Percentiles rank a stretch among this genome's conserved stretches.
These are phyloP conservation scores for Scaptomyza montana DNA, from an alignment of 1,140 invertebrate genomes.

Conservation along the genomic window DNA sequence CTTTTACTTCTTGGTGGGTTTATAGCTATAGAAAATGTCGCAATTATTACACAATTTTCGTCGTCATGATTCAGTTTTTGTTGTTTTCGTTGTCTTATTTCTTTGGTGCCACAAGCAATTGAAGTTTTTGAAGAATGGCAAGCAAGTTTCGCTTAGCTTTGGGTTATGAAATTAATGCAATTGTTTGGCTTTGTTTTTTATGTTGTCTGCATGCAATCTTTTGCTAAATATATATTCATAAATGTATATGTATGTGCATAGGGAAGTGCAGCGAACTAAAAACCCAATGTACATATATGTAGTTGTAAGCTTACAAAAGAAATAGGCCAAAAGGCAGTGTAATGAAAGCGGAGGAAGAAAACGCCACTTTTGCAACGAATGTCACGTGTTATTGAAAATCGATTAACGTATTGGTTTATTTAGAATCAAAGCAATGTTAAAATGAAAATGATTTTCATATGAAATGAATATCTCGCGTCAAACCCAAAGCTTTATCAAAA, in stretches of 20 bases:
- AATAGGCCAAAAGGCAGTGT: constrained; percentile 47
- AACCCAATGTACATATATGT: constrained; percentile 1
- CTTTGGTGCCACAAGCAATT: constrained; percentile 51
- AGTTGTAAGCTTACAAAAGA: constrained; percentile 17
- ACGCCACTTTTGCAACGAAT: constrained; percentile 19
- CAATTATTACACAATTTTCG: constrained; percentile 78
- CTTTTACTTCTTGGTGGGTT: too few species aligned
- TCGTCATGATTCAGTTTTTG: constrained; percentile 17
- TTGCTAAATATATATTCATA: constrained; percentile 19
- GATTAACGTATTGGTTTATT: constrained; percentile 25
- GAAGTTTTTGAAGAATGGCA: constrained; percentile 65
- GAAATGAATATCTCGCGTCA: too few species aligned
- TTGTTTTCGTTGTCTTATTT: constrained; percentile 22
- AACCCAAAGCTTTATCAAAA: too few species aligned
- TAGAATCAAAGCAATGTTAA: not conserved
- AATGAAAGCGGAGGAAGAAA: not conserved
- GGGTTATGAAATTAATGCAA: constrained; percentile 76
- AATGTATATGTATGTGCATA: constrained; percentile 3
- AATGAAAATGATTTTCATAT: too few species aligned
- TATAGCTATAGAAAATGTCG: constrained; percentile 62
- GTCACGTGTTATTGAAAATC: constrained; percentile 51
- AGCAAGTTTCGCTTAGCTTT: constrained; percentile 52
- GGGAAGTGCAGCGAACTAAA: constrained; percentile 49
- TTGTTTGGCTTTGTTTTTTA: constrained; percentile 51
- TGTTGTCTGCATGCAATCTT: constrained; percentile 47